A percentile compares a stretch with the other conserved stretches of the same genome.
Evolutionary conservation across 1,140 invertebrate species (phyloP).

Genomic region (Macrotrachela quadricornifera): DNA sequence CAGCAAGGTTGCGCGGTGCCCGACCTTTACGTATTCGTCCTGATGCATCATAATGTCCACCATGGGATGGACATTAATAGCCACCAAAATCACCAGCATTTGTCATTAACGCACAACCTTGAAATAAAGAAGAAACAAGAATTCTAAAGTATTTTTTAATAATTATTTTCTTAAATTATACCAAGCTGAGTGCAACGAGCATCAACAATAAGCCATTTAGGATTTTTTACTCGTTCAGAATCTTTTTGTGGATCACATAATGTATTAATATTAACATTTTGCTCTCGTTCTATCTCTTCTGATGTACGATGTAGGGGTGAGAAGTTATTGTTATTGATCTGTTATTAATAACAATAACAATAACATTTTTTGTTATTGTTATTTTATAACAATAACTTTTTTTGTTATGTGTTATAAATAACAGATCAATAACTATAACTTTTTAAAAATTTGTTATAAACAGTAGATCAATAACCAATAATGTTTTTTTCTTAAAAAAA

Average conservation of each 20-base stretch:
- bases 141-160: background rate
- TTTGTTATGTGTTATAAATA: too few relatives aligned
- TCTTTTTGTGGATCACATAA: conserved; percentile 73
- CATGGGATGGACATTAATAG: conserved; percentile 96
- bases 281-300: conserved; percentile 54
- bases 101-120: conserved; percentile 37
- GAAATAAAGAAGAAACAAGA: conserved; percentile 5
- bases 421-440: too few relatives aligned
- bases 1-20: conserved; percentile 82
- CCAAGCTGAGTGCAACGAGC: conserved; percentile 95
- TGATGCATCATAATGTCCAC: conserved; percentile 89
- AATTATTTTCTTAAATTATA: conserved; percentile 32
- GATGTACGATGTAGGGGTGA: conserved; percentile 66
- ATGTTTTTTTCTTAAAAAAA: too few relatives aligned
- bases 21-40: conserved; percentile 91
- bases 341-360: too few relatives aligned
- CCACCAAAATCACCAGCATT: conserved; percentile 75
- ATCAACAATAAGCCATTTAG: conserved; percentile 74
- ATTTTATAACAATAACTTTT: too few relatives aligned
- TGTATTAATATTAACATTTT: conserved; percentile 43
- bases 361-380: too few relatives aligned
- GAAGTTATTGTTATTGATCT: too few relatives aligned
- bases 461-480: too few relatives aligned
- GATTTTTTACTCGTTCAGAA: conserved; percentile 45
- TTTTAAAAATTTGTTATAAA: too few relatives aligned